Base-by-base conservation (phyloP, 2,797 vertebrate genomes). In the Lepilemur ruficaudatus region DNA sequence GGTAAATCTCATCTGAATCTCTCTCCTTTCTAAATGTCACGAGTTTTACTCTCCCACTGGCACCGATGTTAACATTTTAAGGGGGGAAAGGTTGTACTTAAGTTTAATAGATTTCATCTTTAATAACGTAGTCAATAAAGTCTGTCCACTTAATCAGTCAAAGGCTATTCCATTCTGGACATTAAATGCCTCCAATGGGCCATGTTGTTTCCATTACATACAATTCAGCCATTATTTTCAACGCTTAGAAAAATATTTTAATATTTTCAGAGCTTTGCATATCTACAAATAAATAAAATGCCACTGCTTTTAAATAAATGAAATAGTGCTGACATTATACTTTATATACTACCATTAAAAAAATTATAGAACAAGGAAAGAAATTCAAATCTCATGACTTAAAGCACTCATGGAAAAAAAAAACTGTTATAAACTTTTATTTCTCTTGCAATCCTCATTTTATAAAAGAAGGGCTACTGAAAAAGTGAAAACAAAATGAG, bases 1-100 rank as follows among this genome's bases (percentile, higher is more conserved):
- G 96, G 84, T 96, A 98, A 98, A 79, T 97, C 96, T 98, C 91
- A 97, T 97, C 65, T 90, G 95, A 96, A 98, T 98, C 97, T 98
- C 79, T 93, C 61, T 94, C 94, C 83, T 96, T 89, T 96, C 79
- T 96, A 97, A 98, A 98, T 94, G 90, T 91, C 97, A 98, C 3
- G 63, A 85, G 93, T 98, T 98, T 97, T 96, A 95, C 91, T 84
- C 88, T 95, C 52, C 8, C 96, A 95, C 69, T 96, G 97, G 97
- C 23, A 97, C 14, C 25, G 32, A 97, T 97, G 91, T 95, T 97
- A 98, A 90, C 93, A 96, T 81, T 96, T 95, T 94, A 97, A 97
- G 75, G 59, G 92, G 46, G 95, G 18, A 97, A 87, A 78, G 18
- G 55, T 94, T 97, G 92, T 35, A 15, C 76, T 97, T 97, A 95